Evolutionary conservation across 2,888 invertebrate species (phyloP).

Genomic region (Caenorhabditis angaria): DNA sequence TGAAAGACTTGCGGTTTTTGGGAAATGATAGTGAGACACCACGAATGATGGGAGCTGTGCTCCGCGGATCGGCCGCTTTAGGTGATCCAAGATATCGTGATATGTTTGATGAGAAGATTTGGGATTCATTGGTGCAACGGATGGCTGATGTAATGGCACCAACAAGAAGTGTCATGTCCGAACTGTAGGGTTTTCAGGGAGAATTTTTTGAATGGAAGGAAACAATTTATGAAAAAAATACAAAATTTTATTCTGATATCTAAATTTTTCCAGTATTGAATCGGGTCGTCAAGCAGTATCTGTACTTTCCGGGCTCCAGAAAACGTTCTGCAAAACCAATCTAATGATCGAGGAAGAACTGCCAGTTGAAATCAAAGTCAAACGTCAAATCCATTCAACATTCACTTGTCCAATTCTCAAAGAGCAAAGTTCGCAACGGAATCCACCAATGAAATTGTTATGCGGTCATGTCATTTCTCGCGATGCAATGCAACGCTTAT

Average conservation of each 20-base stretch:
- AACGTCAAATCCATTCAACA: slow-evolving; percentile 93
- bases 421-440: slow-evolving; percentile 92
- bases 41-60: slow-evolving; percentile 27
- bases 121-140: slow-evolving; percentile 42
- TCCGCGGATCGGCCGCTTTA: slow-evolving; percentile 17
- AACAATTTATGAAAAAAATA: background rate
- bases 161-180: background rate
- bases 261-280: slow-evolving; percentile 4
- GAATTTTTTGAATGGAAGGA: background rate
- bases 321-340: background rate
- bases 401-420: slow-evolving; percentile 98
- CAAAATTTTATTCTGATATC: background rate
- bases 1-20: background rate
- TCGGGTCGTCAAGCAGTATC: background rate
- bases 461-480: slow-evolving; percentile 98
- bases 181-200: background rate
- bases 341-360: slow-evolving; percentile 76
- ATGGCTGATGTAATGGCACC: slow-evolving; percentile 29
- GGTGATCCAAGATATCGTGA: slow-evolving; percentile 22
- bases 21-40: slow-evolving; percentile 9
- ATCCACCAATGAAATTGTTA: slow-evolving; percentile 94
- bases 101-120: slow-evolving; percentile 21
- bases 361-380: slow-evolving; percentile 79
- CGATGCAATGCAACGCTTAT: slow-evolving; percentile 92
- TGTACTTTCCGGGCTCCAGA: background rate